Percentiles rank a stretch among this genome's conserved stretches.
Evolutionary conservation across 37 sponge, comb jelly and placozoan genomes (phyloP).

Genomic region (Eunapius fragilis): DNA sequence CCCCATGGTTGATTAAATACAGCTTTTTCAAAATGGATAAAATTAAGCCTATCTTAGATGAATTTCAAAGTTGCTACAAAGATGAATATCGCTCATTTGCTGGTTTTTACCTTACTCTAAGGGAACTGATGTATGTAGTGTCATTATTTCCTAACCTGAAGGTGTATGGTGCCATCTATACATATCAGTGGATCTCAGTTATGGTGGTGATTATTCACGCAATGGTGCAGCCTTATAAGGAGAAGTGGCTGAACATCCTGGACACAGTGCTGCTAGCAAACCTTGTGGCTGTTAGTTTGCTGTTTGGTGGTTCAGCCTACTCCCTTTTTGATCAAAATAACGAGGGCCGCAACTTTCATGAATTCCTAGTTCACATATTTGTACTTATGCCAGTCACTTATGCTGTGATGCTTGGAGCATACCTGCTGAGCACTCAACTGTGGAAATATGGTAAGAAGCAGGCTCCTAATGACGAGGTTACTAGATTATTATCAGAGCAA

Average conservation of each 20-base stretch:
- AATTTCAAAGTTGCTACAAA: slow-evolving; percentile 55
- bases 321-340: too few species aligned
- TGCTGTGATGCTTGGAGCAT: too few species aligned
- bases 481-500: too few species aligned
- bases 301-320: too few species aligned
- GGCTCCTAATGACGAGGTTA: too few species aligned
- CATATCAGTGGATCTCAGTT: not conserved
- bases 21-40: slow-evolving; percentile 6
- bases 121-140: slow-evolving; percentile 26
- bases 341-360: too few species aligned
- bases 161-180: not conserved
- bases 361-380: too few species aligned
- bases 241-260: slow-evolving; percentile 30
- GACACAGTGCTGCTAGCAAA: slow-evolving; percentile 20
- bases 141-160: not conserved
- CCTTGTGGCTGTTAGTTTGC: too few species aligned
- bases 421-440: too few species aligned
- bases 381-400: too few species aligned
- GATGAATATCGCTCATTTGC: slow-evolving; percentile 48
- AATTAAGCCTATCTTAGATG: slow-evolving; percentile 51
- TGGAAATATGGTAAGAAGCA: too few species aligned
- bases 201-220: slow-evolving; percentile 11
- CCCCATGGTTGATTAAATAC: slow-evolving; percentile 23
- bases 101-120: slow-evolving; percentile 37
- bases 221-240: slow-evolving; percentile 19